Evolutionary conservation across 2,113 vertebrate species (phyloP), one percentile per base, ranked within the genome.

Genomic region (Chaetura pelagica): DNA sequence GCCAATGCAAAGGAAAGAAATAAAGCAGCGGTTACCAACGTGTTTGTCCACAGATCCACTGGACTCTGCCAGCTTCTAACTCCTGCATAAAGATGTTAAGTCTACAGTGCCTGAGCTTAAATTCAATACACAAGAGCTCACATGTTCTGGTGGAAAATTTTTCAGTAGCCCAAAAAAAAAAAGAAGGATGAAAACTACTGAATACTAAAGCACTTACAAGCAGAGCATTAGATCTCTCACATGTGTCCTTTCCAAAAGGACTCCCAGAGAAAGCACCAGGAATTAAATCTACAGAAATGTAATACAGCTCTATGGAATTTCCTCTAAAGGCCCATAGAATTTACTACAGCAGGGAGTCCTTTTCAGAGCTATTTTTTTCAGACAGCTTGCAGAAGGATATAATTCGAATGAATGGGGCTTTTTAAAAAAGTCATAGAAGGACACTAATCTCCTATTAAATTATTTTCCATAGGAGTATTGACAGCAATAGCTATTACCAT

Each of bases 271-370:
- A 94, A 95, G 64, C 72, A 67, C 55, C 3, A 78, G 83, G 94
- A 92, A 96, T 93, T n/a, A 88, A 90, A 94, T 86, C 92, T 90
- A 92, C 84, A 95, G 93, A 90, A 95, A 78, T 92, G 88, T 72
- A 82, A 89, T 46, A 62, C 61, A 77, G 90, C 76, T 84, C 68
- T 67, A 26, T 66, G 83, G 93, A 93, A 94, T 87, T 63, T 57
- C 76, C 87, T 95, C 86, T 72, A 93, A 86, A 86, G 82, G 67
- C 66, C 91, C 76, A 94, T 84, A 95, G 94, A 96, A 95, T 81
- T 94, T 3, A 44, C 57, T 86, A 16, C 88, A 93, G 96, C 92
- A 84, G 93, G 95, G 92, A 96, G 95, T 59, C 92, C 92, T 92
- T 94, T 86, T 94, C 90, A 95, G 52, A 81, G 64, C 40, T 3